Evolutionary conservation across 2,797 vertebrate species (phyloP).

Genomic region (Picus viridis): DNA sequence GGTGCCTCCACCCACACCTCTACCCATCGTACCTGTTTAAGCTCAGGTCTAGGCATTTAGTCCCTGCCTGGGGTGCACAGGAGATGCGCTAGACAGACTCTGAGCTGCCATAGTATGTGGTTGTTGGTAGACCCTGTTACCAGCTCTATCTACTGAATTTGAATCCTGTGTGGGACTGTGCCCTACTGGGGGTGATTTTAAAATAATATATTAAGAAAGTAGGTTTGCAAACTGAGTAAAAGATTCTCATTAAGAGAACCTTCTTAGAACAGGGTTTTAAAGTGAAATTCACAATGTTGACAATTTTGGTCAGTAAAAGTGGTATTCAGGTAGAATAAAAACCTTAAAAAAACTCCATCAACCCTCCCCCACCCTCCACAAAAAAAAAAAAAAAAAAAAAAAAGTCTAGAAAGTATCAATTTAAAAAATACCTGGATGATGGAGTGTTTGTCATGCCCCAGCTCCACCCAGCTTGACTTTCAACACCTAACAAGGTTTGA

Average conservation of each 20-base stretch:
- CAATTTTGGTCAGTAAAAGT: not conserved
- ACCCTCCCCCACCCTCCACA: too few species aligned
- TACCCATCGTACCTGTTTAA: too few species aligned
- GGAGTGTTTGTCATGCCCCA: slow-evolving; percentile 23
- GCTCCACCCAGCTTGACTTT: not conserved
- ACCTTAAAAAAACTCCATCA: not conserved
- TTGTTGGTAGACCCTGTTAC: not conserved
- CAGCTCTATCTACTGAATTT: not conserved
- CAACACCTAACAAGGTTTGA: not conserved
- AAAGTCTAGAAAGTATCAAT: not conserved
- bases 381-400: not conserved
- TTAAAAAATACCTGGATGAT: not conserved
- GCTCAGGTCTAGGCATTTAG: rapidly evolving
- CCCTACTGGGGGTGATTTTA: not conserved
- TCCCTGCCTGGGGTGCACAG: not conserved
- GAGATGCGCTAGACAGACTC: not conserved
- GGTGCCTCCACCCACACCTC: not conserved
- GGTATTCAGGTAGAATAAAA: not conserved
- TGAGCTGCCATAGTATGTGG: not conserved
- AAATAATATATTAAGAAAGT: not conserved
- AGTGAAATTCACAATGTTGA: not conserved
- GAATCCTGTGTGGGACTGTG: not conserved
- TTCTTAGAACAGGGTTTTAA: not conserved
- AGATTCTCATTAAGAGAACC: not conserved
- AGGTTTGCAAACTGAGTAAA: not conserved